Base-by-base conservation (phyloP, 2,888 invertebrate species). In the Aleiodes testaceus region DNA sequence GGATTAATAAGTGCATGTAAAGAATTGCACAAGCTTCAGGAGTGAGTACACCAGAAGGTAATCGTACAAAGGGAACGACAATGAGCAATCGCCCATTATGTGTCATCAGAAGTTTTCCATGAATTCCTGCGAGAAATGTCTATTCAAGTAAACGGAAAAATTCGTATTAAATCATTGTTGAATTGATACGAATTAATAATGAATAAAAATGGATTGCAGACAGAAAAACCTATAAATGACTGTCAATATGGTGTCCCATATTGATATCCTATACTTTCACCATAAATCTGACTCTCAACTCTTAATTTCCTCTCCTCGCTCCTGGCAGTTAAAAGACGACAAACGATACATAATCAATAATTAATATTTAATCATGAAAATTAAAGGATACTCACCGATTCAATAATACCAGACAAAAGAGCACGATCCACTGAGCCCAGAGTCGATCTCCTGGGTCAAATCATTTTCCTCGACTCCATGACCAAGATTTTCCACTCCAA, bases 391-490 rank as follows among this genome's bases (percentile, higher is more conserved):
- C 82, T 83, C 69, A 83, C 83, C 81, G 79, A 82, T 79, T 79
- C 71, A 75, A 76, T 80, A 75, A 78, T 74, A 79, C 76, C 79
- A 78, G 72, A 78, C 78, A 47, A 82, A 76, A 80, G 77, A 80
- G 79, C 78, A 79, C 79, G 76, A 78, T 81, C 82, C 79, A 80
- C 82, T 81, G 81, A 84, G 82, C 82, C 78, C 79, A 83, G 83
- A 84, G 84, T 81, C 84, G 80, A 75, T 73, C 80, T 78, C 79
- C 74, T 80, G 84, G 85, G 85, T 85, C 85, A 85, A 85, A 85
- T 85, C 77, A 82, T 83, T 76, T 75, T 78, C 74, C 78, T 79
- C 22, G 78, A 78, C 78, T 77, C 83, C 85, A 85, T 85, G 77
- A 72, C 67, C 70, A 69, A 14, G 22, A 49, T 69, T 6, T 42